Percentiles rank a stretch among this genome's conserved stretches.
Evolutionary conservation across 1,140 invertebrate species (phyloP).

Genomic region (Heliothis virescens): DNA sequence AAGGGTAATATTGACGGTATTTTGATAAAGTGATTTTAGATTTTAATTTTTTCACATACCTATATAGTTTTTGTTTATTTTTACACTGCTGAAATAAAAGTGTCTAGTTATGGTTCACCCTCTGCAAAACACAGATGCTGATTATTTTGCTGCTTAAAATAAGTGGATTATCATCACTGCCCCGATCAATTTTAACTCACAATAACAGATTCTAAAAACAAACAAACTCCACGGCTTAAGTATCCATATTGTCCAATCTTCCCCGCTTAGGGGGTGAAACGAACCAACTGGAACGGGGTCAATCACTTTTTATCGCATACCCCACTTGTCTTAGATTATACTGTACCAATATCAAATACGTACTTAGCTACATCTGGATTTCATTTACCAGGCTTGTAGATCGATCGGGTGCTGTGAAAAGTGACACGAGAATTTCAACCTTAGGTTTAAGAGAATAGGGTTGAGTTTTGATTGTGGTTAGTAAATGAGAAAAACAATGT

Average conservation of each 20-base stretch:
- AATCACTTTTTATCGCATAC: slow-evolving; percentile 21
- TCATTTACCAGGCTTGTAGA: slow-evolving; percentile 28
- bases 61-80: too few relatives aligned
- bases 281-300: neutral
- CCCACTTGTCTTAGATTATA: slow-evolving; percentile 25
- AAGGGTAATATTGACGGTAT: too few relatives aligned
- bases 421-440: neutral
- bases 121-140: too few relatives aligned
- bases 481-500: slow-evolving; percentile 35
- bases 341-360: slow-evolving; percentile 12
- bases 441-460: neutral
- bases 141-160: too few relatives aligned
- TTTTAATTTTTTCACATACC: too few relatives aligned
- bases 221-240: neutral
- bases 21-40: too few relatives aligned
- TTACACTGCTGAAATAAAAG: too few relatives aligned
- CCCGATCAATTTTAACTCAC: neutral
- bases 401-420: neutral
- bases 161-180: too few relatives aligned
- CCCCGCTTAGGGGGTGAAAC: neutral
- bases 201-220: neutral
- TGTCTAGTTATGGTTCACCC: too few relatives aligned
- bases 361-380: slow-evolving; percentile 35
- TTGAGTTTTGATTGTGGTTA: neutral
- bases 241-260: slow-evolving; percentile 8